Conservation (phyloP, 2,888 invertebrate genomes). For the Ennomos quercinarius region DNA sequence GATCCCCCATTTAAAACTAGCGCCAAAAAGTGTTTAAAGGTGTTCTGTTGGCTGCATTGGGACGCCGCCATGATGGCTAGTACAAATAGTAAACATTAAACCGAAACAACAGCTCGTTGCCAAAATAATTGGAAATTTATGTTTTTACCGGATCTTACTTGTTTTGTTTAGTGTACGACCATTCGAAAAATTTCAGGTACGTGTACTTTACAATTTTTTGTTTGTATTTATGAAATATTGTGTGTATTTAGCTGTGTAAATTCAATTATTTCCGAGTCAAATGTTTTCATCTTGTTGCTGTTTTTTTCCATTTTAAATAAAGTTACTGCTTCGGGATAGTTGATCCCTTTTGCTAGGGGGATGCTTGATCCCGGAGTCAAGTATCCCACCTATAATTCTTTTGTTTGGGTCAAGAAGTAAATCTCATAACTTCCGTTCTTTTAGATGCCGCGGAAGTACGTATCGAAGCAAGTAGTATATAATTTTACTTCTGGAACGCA, state of each 20-base stretch:
- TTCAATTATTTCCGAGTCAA: conserved; percentile 22
- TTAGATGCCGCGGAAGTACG: conserved; percentile 27
- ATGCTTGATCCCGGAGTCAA: conserved; percentile 14
- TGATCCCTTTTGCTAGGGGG: conserved; percentile 13
- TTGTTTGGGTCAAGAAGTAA: conserved; percentile 23
- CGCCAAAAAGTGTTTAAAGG: conserved; percentile 20
- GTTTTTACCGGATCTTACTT: conserved; percentile 12
- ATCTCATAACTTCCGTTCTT: conserved; percentile 26
- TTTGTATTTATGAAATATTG: conserved; percentile 15
- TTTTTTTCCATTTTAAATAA: conserved; percentile 12
- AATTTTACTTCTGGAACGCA: no score
- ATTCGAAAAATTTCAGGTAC: conserved; percentile 15
- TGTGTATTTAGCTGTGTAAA: conserved; percentile 24
- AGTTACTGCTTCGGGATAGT: conserved; percentile 14
- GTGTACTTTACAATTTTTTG: conserved; percentile 23
- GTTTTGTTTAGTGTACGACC: conserved; percentile 17
- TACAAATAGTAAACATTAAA: conserved; percentile 12
- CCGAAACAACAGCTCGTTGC: conserved; percentile 16
- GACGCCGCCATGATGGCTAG: conserved; percentile 21
- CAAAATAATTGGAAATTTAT: conserved; percentile 14
- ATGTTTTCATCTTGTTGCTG: conserved; percentile 13
- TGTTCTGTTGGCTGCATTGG: conserved; percentile 22
- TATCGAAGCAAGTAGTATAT: conserved; percentile 15
- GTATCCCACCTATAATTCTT: conserved; percentile 17
- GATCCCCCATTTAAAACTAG: conserved; percentile 25